phyloP scores from a whole-genome alignment of 2,113 vertebrate species.

The Podarcis cretensis region DNA sequence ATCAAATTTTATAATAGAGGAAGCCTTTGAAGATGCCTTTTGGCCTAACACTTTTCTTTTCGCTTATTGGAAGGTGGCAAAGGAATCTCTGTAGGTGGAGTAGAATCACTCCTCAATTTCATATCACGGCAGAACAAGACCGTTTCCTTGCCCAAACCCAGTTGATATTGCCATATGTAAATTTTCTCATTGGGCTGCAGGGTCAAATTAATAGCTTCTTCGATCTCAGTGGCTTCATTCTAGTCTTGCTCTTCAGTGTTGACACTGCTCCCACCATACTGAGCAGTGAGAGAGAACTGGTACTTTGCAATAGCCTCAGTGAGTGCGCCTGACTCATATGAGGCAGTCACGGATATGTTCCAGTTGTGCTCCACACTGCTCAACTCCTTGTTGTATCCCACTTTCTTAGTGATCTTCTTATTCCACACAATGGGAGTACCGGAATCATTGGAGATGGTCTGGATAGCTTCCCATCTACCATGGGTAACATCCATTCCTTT shows the following conservation, averaged over 20 bases:
- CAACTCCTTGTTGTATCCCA: slow-evolving; percentile 7
- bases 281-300: slow-evolving; percentile 4
- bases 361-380: slow-evolving; percentile 12
- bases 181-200: slow-evolving; percentile 4
- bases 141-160: slow-evolving; percentile 14
- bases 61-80: background rate
- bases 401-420: slow-evolving; percentile 13
- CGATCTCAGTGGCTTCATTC: background rate
- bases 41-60: background rate
- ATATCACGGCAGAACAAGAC: slow-evolving; percentile 26
- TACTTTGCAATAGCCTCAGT: background rate
- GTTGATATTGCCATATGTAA: slow-evolving; percentile 22
- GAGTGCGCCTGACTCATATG: background rate
- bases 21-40: background rate
- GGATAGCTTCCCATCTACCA: slow-evolving; percentile 14
- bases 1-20: background rate
- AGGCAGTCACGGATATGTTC: background rate
- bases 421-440: background rate
- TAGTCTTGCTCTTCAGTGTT: background rate
- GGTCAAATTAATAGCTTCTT: slow-evolving; percentile 1
- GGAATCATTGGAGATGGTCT: slow-evolving; percentile 22
- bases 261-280: slow-evolving; percentile 1
- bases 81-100: background rate
- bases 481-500: no score
- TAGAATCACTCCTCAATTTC: background rate